phyloP scores from a whole-genome alignment of 2,113 vertebrate species.

The Pseudonaja textilis region DNA sequence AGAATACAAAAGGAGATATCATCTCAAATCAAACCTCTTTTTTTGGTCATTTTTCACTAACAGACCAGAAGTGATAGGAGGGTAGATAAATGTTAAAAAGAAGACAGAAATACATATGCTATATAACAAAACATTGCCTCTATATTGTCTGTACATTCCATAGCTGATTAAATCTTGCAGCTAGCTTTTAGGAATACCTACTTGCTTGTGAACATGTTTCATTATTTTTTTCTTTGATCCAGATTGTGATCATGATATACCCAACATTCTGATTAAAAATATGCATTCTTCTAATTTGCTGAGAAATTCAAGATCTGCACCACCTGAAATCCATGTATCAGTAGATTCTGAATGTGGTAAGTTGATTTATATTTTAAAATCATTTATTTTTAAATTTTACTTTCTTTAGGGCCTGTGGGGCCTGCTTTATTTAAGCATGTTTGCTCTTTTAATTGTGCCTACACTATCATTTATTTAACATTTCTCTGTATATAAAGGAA shows the following conservation, averaged over 20 bases:
- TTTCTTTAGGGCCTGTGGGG: background rate
- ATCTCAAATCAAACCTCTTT: background rate
- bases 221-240: conserved; percentile 12
- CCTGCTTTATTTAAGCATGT: background rate
- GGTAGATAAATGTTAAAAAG: background rate
- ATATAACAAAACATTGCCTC: background rate
- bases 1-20: background rate
- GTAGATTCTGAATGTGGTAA: conserved; percentile 51
- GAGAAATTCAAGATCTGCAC: conserved; percentile 19
- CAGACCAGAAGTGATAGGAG: background rate
- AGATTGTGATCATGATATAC: conserved; percentile 27
- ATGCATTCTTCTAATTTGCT: background rate
- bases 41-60: background rate
- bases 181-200: conserved; percentile 12
- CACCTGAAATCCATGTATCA: conserved; percentile 15
- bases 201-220: background rate
- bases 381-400: conserved; percentile 18
- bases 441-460: background rate
- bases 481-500: background rate
- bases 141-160: background rate
- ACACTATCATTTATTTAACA: background rate
- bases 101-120: background rate
- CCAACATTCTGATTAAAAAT: conserved; percentile 9
- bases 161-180: background rate
- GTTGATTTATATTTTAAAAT: conserved; percentile 31